Conservation (phyloP, 2,113 vertebrate genomes). For the cattle (Bos taurus) region DNA sequence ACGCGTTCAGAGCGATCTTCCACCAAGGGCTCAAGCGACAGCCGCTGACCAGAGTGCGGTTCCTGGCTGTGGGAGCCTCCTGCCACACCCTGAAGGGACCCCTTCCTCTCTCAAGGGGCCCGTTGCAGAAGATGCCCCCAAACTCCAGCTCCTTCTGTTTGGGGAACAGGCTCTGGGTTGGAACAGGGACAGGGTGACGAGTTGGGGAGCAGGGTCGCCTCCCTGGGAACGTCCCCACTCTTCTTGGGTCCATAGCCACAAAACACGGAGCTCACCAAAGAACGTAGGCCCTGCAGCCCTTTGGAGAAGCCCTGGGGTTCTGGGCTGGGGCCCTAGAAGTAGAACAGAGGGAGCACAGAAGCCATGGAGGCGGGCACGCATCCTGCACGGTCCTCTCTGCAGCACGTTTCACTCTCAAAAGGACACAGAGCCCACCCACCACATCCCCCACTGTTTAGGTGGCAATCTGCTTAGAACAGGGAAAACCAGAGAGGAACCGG, state of each 20-base stretch:
- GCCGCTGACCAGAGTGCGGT: too few species aligned
- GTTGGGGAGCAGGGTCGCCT: rapidly evolving
- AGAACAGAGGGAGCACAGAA: not conserved
- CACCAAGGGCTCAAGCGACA: not conserved
- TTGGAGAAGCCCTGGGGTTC: not conserved
- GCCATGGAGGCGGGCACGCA: rapidly evolving
- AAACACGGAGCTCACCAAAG: rapidly evolving
- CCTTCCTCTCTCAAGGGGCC: not conserved
- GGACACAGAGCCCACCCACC: not conserved
- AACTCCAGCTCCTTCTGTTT: not conserved
- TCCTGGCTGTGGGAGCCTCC: not conserved
- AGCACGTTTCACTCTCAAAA: not conserved
- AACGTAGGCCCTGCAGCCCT: not conserved
- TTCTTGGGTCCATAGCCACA: not conserved
- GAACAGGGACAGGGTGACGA: not conserved
- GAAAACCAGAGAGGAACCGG: not conserved
- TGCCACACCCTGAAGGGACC: not conserved
- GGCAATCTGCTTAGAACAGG: not conserved
- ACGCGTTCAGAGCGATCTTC: not conserved
- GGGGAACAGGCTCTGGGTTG: not conserved
- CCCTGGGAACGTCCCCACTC: rapidly evolving
- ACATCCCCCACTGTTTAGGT: not conserved
- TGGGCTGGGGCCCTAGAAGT: not conserved
- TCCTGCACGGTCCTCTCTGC: rapidly evolving
- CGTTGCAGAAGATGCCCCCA: rapidly evolving